These are phyloP conservation scores for Callipepla squamata DNA, from an alignment of 2,113 vertebrate genomes.

Conservation along the genomic window DNA sequence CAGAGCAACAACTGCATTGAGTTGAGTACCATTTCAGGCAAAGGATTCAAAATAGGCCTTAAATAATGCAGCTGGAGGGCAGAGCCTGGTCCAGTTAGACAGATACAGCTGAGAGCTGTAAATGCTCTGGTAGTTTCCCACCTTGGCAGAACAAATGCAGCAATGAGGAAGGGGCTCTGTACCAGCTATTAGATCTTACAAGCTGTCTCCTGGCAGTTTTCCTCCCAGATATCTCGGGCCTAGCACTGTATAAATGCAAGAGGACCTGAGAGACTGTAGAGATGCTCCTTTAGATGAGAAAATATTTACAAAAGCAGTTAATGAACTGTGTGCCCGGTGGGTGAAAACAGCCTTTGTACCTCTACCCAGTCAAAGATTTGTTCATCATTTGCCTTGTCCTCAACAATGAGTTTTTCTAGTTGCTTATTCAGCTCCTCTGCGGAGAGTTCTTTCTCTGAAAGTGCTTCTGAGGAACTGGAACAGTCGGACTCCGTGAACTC, in stretches of 20 bases:
- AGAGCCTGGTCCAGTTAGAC: neutral
- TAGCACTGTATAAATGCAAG: neutral
- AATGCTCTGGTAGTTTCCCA: neutral
- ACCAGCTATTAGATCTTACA: neutral
- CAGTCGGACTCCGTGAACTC: slow-evolving; percentile 87
- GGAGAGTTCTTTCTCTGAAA: slow-evolving; percentile 83
- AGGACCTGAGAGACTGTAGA: neutral
- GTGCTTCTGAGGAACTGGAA: slow-evolving; percentile 81
- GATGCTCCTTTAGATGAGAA: neutral
- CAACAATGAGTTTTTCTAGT: slow-evolving; percentile 91
- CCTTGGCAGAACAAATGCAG: neutral
- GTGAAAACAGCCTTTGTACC: slow-evolving; percentile 77
- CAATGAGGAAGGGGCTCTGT: too few species aligned
- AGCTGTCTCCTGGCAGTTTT: neutral
- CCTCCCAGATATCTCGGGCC: neutral
- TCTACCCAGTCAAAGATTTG: slow-evolving; percentile 99
- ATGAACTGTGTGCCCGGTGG: neutral
- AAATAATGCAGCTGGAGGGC: neutral
- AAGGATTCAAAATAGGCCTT: neutral
- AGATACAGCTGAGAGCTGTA: neutral
- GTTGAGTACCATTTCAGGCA: neutral
- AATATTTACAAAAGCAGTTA: neutral
- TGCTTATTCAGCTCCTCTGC: slow-evolving; percentile 89
- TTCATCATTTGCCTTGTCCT: slow-evolving; percentile 94
- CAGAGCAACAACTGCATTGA: neutral